Conservation (phyloP, 2,113 vertebrate genomes). For the Pogonocichla stellata region DNA sequence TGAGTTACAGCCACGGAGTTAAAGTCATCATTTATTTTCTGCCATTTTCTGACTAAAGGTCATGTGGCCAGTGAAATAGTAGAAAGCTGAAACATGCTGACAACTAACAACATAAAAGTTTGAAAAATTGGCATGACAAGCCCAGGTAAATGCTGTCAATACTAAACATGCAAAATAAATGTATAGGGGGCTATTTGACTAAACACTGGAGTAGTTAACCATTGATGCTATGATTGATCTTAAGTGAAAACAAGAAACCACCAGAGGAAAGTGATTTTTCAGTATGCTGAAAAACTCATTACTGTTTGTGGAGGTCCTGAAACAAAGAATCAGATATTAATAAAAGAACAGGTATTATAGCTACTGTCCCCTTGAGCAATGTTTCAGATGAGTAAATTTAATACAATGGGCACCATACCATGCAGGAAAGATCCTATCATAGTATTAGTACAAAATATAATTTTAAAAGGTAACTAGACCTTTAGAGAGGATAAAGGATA, state of each 20-base stretch:
- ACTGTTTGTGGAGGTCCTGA: background rate
- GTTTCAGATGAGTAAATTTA: background rate
- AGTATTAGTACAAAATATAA: background rate
- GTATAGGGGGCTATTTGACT: background rate
- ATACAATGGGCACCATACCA: background rate
- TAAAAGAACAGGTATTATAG: background rate
- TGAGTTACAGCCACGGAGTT: background rate
- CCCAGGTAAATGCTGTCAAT: background rate
- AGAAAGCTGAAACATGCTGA: background rate
- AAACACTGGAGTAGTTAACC: background rate
- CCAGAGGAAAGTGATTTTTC: background rate
- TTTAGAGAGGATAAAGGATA: background rate
- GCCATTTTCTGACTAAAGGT: background rate
- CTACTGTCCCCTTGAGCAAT: background rate
- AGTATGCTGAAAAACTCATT: background rate
- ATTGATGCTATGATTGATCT: background rate
- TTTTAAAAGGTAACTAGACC: background rate
- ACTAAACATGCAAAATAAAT: background rate
- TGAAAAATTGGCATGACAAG: constrained; percentile 4
- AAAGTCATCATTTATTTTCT: background rate
- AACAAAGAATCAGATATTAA: background rate
- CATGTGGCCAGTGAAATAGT: background rate
- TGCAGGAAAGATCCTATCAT: background rate
- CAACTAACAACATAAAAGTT: background rate
- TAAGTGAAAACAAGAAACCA: background rate